Evolutionary conservation across 2,888 invertebrate species (phyloP).

Genomic region (Alentia gelatinosa): DNA sequence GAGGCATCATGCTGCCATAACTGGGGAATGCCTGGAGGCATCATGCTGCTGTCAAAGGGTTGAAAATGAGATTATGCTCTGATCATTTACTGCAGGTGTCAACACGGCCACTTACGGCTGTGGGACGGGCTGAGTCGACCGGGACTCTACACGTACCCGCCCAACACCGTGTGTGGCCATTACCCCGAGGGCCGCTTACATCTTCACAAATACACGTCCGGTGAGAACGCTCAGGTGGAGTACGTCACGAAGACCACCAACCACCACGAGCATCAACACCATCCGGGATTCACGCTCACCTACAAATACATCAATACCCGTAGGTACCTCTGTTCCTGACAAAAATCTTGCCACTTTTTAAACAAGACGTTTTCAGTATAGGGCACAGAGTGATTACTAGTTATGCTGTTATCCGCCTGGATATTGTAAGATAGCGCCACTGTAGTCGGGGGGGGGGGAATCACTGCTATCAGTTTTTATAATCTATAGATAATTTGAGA

Average conservation of each 20-base stretch:
- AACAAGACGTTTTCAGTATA: too few relatives aligned
- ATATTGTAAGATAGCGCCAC: too few relatives aligned
- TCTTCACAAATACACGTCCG: conserved; percentile 15
- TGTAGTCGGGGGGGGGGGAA: too few relatives aligned
- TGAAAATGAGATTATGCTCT: too few relatives aligned
- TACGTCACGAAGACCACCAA: not conserved
- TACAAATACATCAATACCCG: conserved; percentile 53
- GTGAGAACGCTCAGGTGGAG: conserved; percentile 28
- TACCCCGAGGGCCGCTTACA: conserved; percentile 46
- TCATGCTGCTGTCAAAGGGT: too few relatives aligned
- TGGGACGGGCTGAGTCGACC: conserved; percentile 57
- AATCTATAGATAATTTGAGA: too few relatives aligned
- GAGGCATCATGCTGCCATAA: too few relatives aligned
- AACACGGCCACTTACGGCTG: conserved; percentile 54
- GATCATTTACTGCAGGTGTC: conserved; percentile 56
- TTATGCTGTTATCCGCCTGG: too few relatives aligned
- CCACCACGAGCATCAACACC: not conserved
- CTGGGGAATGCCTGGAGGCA: too few relatives aligned
- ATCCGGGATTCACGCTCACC: conserved; percentile 23
- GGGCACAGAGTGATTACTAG: too few relatives aligned
- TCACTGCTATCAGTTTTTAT: too few relatives aligned
- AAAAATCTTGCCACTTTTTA: too few relatives aligned
- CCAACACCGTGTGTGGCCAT: conserved; percentile 59
- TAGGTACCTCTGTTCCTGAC: conserved; percentile 26
- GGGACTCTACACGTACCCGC: conserved; percentile 57